Base-by-base conservation (phyloP, 2,797 vertebrate species). In the Oceanodroma leucorhoa region DNA sequence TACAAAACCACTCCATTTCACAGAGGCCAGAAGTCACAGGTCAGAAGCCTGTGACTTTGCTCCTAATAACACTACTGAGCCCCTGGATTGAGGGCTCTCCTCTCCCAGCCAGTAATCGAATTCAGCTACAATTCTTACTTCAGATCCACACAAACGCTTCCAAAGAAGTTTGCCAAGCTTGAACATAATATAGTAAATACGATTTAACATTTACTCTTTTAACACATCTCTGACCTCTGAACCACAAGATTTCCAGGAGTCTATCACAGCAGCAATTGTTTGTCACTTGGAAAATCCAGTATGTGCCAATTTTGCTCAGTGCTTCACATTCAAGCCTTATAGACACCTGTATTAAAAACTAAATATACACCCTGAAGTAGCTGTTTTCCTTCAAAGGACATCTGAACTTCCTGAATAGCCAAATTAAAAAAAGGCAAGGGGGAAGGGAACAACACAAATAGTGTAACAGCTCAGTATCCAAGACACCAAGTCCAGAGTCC, bases 141-240 rank as follows among this genome's bases (percentile, higher is more conserved):
- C 96, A 77, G 82, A 76, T 24, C 89, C 95, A 96, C 48, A 61
- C 73, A 24, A 85, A 89, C 41, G 3, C 43, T 60, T 67, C 89
- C 93, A 76, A 14, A 38, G 75, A 89, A 65, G 48, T 50, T 51
- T 51, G 5, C 86, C 64, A 66, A 58, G 43, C 48, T 10, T 64
- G n/a, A 90, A 48, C 15, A 3, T 24, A 60, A 55, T 55, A 4
- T 3, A 14, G 6, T 51, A 41, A 72, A 4, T 0, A 66, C 1
- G 1, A 58, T 0, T 30, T n/a, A 55, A 79, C 40, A 7, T 22
- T 30, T 34, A 46, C 55, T 64, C 30, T 11, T 22, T 45, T 18
- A 38, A 41, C 7, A 2, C 36, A 8, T 4, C 77, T 61, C 61
- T 57, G 61, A 41, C 30, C 71, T 69, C 65, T 43, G 61, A 87